Evolutionary conservation across 1,140 invertebrate species (phyloP).

Genomic region (Tetramorium simillimum): DNA sequence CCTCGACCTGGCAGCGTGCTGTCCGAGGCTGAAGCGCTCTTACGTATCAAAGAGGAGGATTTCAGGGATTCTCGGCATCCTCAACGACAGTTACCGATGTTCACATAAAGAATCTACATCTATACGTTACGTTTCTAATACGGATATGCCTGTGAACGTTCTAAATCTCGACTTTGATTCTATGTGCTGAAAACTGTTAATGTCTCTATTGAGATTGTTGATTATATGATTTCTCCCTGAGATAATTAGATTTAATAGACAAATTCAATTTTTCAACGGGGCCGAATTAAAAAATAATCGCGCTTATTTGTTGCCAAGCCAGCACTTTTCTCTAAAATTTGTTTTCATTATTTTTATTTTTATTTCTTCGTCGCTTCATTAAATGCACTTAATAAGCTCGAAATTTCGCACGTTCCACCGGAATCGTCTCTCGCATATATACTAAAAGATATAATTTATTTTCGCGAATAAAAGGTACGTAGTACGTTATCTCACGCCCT

Average conservation of each 20-base stretch:
- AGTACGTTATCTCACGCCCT: constrained; percentile 48
- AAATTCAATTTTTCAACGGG: background rate
- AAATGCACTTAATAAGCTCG: constrained; percentile 3
- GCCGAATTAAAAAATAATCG: background rate
- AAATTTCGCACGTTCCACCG: constrained; percentile 16
- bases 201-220: background rate
- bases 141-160: background rate
- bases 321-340: background rate
- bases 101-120: background rate
- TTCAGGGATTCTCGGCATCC: constrained; percentile 12
- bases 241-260: background rate
- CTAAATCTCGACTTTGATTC: background rate
- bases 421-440: background rate
- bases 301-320: background rate
- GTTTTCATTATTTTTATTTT: constrained; percentile 5
- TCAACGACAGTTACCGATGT: constrained; percentile 31
- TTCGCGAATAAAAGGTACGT: constrained; percentile 36
- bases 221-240: background rate
- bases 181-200: background rate
- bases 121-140: background rate
- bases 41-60: constrained; percentile 33
- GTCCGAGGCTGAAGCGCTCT: constrained; percentile 1
- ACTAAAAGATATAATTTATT: constrained; percentile 34
- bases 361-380: background rate
- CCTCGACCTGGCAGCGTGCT: constrained; percentile 39